Conservation (phyloP, 2,888 invertebrate species). For the Schizaphis graminum region DNA sequence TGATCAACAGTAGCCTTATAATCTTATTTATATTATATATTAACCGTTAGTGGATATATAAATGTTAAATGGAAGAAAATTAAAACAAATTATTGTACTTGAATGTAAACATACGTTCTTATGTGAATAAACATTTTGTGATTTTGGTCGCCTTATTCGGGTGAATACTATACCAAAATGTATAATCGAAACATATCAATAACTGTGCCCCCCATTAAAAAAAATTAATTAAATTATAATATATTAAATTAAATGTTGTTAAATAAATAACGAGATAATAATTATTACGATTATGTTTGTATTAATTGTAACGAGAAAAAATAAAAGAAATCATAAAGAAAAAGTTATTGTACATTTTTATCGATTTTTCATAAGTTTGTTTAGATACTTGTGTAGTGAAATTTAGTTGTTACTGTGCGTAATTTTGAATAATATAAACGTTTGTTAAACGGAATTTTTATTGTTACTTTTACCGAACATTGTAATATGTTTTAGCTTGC, state of each 20-base stretch:
- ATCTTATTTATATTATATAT: conserved; percentile 43
- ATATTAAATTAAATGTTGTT: conserved; percentile 41
- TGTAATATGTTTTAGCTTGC: conserved; percentile 65
- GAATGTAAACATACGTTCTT: neutral
- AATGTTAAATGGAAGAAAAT: conserved; percentile 16
- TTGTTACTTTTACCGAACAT: conserved; percentile 63
- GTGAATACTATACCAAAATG: conserved; percentile 50
- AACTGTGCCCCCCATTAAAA: conserved; percentile 78
- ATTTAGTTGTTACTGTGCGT: conserved; percentile 63
- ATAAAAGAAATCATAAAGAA: conserved; percentile 37
- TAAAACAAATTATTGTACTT: conserved; percentile 15
- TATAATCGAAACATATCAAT: conserved; percentile 84
- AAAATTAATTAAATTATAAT: conserved; percentile 46
- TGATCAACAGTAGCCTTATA: conserved; percentile 65
- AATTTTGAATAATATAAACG: conserved; percentile 58
- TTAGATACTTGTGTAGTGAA: conserved; percentile 57
- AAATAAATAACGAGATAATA: conserved; percentile 44
- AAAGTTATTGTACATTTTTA: conserved; percentile 16
- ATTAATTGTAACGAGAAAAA: conserved; percentile 32
- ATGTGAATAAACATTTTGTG: conserved; percentile 43
- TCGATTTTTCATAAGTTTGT: conserved; percentile 58
- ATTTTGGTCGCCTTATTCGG: conserved; percentile 42
- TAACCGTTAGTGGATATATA: conserved; percentile 46
- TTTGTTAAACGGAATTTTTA: conserved; percentile 64
- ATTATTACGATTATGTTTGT: conserved; percentile 37